Base-by-base conservation (phyloP, 1,140 invertebrate genomes). In the Pseudoatta argentina region DNA sequence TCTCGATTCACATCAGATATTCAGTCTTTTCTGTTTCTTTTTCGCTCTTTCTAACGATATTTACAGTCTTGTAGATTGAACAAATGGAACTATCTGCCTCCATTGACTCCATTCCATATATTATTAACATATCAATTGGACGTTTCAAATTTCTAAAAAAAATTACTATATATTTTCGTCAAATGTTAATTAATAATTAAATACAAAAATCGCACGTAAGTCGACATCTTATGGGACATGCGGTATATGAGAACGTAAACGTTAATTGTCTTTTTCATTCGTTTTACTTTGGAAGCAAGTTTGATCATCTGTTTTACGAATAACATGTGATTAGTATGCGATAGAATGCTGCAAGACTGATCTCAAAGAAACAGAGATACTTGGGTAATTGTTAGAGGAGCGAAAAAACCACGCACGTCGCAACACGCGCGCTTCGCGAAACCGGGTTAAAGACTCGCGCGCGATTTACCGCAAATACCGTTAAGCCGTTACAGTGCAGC, bases 381-480 rank as follows among this genome's bases (percentile, higher is more conserved):
- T 21, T 57, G 14, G 14, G 14, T 75, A 73, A 75, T 75, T 73
- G 55, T 82, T 53, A 48, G 14, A 2, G 59, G 21, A 78, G 14
- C 59, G 63, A 82, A 86, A 86, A 81, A 51, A 86, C 76, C 53
- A 18, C 30, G 39, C 34, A 21, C 73, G 63, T 78, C 63, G 71
- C 79, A 48, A 81, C 51, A 44, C 76, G 30, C 81, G 44, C 30
- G 48, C 39, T 71, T 27, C 24, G 27, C 69, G 69, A 88, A 88
- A 88, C 21, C 87, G 57, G 76, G 87, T 88, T 86, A 88, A 88
- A 64, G 67, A 79, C 69, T 59, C 61, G 76, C 75, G 87, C 76
- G 87, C 87, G 85, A 88, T 88, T 86, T 86, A 82, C 85, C 85
- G 69, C 67, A 71, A 61, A 86, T 73, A 57, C 87, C 85, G 87